Conservation (phyloP, 2,888 invertebrate genomes). For the Campaea margaritaria region DNA sequence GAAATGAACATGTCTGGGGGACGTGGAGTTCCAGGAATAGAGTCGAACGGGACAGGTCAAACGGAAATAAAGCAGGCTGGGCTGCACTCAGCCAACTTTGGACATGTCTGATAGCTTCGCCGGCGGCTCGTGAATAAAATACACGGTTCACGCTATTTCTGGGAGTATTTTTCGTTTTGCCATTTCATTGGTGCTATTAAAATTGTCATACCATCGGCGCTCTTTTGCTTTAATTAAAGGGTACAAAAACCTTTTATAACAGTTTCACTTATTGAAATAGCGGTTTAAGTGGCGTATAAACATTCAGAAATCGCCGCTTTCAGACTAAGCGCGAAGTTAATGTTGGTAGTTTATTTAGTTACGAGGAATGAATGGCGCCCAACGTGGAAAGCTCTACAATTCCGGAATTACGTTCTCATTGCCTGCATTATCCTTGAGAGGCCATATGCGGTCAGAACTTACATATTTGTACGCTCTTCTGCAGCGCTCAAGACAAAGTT, state of each 20-base stretch:
- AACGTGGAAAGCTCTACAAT: slow-evolving; percentile 53
- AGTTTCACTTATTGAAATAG: slow-evolving; percentile 19
- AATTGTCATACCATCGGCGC: slow-evolving; percentile 42
- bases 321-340: slow-evolving; percentile 43
- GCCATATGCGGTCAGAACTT: slow-evolving; percentile 53
- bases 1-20: slow-evolving; percentile 76
- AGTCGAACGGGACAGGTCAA: slow-evolving; percentile 79
- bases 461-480: slow-evolving; percentile 37
- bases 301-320: slow-evolving; percentile 30
- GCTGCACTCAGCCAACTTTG: slow-evolving; percentile 79
- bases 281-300: slow-evolving; percentile 25
- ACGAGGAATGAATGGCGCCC: slow-evolving; percentile 52
- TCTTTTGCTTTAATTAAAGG: slow-evolving; percentile 6
- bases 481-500: slow-evolving; percentile 29
- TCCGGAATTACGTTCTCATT: slow-evolving; percentile 53
- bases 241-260: slow-evolving; percentile 33
- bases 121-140: slow-evolving; percentile 78
- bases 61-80: slow-evolving; percentile 82
- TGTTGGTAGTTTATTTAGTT: slow-evolving; percentile 45
- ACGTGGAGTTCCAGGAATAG: slow-evolving; percentile 74
- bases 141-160: slow-evolving; percentile 69
- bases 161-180: slow-evolving; percentile 57
- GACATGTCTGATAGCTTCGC: slow-evolving; percentile 79
- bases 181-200: slow-evolving; percentile 46
- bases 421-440: slow-evolving; percentile 54